A percentile compares a stretch with the other conserved stretches of the same genome.
Conservation (phyloP, 2,113 vertebrate genomes). For the Syngnathus scovelli region DNA sequence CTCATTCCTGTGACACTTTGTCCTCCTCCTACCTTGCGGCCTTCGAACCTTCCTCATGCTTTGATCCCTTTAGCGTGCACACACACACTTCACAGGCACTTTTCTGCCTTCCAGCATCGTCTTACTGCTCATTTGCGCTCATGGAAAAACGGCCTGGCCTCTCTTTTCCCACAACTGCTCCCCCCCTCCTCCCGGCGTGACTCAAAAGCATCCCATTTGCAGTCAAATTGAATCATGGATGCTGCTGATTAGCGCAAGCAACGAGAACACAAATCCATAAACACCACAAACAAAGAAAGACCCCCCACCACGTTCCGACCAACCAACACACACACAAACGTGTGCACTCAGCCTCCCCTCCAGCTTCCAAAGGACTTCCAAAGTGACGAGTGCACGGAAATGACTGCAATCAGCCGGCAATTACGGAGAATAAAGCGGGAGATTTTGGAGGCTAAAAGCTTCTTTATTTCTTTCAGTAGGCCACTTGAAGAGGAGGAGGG, state of each 20-base stretch:
- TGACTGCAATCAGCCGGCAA: conserved; percentile 53
- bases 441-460: conserved; percentile 49
- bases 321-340: neutral
- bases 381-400: conserved; percentile 44
- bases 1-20: neutral
- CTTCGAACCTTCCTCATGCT: conserved; percentile 3
- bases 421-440: conserved; percentile 46
- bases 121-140: too few relatives aligned
- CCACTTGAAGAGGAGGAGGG: conserved; percentile 27
- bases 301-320: neutral
- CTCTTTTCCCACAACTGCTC: neutral
- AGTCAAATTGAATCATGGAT: conserved; percentile 19
- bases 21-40: neutral
- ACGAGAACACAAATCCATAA: conserved; percentile 14
- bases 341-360: neutral
- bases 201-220: neutral
- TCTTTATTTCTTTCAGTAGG: conserved; percentile 29
- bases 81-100: neutral
- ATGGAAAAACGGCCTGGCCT: too few relatives aligned
- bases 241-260: neutral
- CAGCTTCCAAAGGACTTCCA: conserved; percentile 9
- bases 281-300: conserved; percentile 3
- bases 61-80: neutral
- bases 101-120: neutral
- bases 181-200: neutral